Conservation (phyloP, 2,797 vertebrate species). For the Epinephelus coioides region DNA sequence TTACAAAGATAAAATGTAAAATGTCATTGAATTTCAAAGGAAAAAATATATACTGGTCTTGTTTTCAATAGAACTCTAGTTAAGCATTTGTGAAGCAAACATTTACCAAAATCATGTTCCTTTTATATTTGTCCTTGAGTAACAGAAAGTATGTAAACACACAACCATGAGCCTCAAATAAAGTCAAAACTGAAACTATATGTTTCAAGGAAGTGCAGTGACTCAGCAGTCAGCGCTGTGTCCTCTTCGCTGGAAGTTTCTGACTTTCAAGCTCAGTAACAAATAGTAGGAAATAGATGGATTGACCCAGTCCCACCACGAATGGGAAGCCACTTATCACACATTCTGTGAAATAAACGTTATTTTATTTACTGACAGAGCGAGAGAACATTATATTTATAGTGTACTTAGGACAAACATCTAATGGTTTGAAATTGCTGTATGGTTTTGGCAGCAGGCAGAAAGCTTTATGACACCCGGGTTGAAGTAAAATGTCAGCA, state of each 20-base stretch:
- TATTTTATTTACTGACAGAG: slow-evolving; percentile 56
- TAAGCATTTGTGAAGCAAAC: not conserved
- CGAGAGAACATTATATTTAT: slow-evolving; percentile 54
- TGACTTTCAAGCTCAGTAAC: not conserved
- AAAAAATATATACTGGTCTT: not conserved
- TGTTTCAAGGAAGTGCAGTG: not conserved
- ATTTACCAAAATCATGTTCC: not conserved
- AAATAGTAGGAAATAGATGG: slow-evolving; percentile 27
- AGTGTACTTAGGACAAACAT: slow-evolving; percentile 57
- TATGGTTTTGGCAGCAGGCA: slow-evolving; percentile 70
- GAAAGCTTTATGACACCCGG: slow-evolving; percentile 56
- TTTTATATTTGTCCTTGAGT: not conserved
- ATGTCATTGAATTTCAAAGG: not conserved
- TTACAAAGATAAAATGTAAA: not conserved
- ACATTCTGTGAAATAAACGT: slow-evolving; percentile 55
- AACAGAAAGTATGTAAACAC: not conserved
- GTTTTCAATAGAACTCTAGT: not conserved
- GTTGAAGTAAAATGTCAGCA: slow-evolving; percentile 66
- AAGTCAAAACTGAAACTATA: not conserved
- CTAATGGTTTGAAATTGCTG: slow-evolving; percentile 64
- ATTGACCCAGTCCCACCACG: slow-evolving; percentile 23
- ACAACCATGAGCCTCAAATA: not conserved
- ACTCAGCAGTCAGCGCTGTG: slow-evolving; percentile 18
- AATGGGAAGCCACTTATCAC: slow-evolving; percentile 56
- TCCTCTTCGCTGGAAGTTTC: slow-evolving; percentile 12